Evolutionary conservation across 2,113 vertebrate species (phyloP).

Genomic region (Marmota flaviventris): DNA sequence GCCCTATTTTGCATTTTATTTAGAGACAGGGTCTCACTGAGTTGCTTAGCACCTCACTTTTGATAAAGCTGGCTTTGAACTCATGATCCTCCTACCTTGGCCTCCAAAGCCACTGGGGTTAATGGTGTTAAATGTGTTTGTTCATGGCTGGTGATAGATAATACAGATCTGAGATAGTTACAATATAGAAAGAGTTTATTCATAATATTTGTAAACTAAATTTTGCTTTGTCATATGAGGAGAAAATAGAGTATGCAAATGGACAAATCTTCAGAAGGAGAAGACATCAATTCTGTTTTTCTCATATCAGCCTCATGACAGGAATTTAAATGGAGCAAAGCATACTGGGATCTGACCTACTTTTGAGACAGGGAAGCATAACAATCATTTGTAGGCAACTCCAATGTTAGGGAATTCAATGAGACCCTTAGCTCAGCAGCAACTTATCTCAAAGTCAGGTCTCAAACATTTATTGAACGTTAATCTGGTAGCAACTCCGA

Average conservation of each 20-base stretch:
- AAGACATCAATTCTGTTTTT: slow-evolving; percentile 23
- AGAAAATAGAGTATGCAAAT: not conserved
- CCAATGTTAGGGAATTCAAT: not conserved
- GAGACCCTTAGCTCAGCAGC: not conserved
- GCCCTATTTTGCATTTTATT: too few relatives aligned
- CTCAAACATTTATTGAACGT: not conserved
- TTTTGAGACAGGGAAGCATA: slow-evolving; percentile 56
- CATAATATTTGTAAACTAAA: slow-evolving; percentile 38
- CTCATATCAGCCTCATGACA: not conserved
- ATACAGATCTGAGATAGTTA: not conserved
- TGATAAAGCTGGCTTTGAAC: too few relatives aligned
- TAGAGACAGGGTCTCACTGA: too few relatives aligned
- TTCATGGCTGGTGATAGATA: not conserved
- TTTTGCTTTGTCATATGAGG: not conserved
- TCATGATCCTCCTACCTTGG: too few relatives aligned
- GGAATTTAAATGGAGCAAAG: slow-evolving; percentile 55
- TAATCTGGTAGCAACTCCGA: not conserved
- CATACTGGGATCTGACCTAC: slow-evolving; percentile 46
- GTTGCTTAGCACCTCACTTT: too few relatives aligned
- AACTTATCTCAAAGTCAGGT: slow-evolving; percentile 41
- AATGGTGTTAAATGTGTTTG: not conserved
- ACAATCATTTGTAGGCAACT: slow-evolving; percentile 35
- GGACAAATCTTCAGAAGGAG: slow-evolving; percentile 36
- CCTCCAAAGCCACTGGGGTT: not conserved
- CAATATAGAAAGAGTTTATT: not conserved